Conservation (phyloP, 1,140 invertebrate genomes). For the Antheraea pernyi region DNA sequence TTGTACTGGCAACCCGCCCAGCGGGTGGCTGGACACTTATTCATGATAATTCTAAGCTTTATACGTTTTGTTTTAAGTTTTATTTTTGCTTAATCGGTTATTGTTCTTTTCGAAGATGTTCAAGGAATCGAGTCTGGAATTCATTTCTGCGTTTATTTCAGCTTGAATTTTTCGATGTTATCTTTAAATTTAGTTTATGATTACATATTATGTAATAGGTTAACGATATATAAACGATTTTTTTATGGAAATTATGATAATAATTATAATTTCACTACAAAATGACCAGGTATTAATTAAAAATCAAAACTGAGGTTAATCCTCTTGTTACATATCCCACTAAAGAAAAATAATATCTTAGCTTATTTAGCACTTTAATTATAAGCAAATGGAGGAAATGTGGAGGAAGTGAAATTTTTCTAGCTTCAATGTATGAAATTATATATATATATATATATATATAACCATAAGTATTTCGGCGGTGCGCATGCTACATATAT, state of each 20-base stretch:
- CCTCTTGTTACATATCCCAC: too few relatives aligned
- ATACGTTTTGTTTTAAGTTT: constrained; percentile 23
- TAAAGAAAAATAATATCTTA: too few relatives aligned
- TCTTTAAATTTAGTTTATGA: constrained; percentile 20
- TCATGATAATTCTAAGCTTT: constrained; percentile 32
- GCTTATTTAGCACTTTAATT: too few relatives aligned
- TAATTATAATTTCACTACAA: neutral
- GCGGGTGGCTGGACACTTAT: constrained; percentile 44
- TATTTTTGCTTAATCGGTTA: constrained; percentile 19
- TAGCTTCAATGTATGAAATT: too few relatives aligned
- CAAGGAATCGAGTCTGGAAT: constrained; percentile 53
- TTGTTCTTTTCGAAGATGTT: constrained; percentile 43
- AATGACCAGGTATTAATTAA: too few relatives aligned
- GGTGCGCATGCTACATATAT: too few relatives aligned
- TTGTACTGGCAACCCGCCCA: constrained; percentile 67
- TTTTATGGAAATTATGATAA: neutral
- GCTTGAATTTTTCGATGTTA: constrained; percentile 56
- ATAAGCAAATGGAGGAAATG: too few relatives aligned
- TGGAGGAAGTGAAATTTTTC: too few relatives aligned
- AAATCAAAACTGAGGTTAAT: too few relatives aligned
- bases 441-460: too few relatives aligned
- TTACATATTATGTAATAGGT: neutral
- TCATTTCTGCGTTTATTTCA: constrained; percentile 44
- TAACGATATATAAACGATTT: neutral
- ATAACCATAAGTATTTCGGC: too few relatives aligned